A percentile compares a stretch with the other conserved stretches of the same genome.
Conservation (phyloP, 2,888 invertebrate genomes). For the Lithophane leautieri region DNA sequence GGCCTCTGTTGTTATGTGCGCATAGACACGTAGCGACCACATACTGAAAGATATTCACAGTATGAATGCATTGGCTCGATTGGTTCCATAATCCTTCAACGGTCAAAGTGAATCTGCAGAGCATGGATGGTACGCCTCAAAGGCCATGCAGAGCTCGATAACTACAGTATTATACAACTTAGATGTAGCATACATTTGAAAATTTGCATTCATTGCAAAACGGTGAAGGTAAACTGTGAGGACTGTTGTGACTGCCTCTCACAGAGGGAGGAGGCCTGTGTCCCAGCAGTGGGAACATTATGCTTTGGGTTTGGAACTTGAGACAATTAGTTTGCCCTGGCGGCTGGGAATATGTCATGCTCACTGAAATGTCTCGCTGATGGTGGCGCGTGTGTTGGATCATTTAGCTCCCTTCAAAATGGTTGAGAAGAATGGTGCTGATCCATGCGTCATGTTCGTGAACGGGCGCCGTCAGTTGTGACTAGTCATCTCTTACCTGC, state of each 20-base stretch:
- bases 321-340: not conserved
- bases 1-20: not conserved
- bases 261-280: not conserved
- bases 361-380: too few relatives aligned
- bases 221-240: not conserved
- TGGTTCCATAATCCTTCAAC: conserved; percentile 51
- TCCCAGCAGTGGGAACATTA: not conserved
- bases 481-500: too few relatives aligned
- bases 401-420: too few relatives aligned
- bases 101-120: conserved; percentile 61
- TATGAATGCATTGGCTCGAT: conserved; percentile 44
- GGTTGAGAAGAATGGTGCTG: too few relatives aligned
- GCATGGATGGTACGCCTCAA: conserved; percentile 52
- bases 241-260: not conserved
- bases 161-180: too few relatives aligned
- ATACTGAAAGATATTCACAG: conserved; percentile 15
- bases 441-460: too few relatives aligned
- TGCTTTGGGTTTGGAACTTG: not conserved
- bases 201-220: too few relatives aligned
- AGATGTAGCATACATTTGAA: too few relatives aligned
- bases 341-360: too few relatives aligned
- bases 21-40: not conserved
- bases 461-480: too few relatives aligned
- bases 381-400: too few relatives aligned
- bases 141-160: conserved; percentile 44